Conservation (phyloP, 64 coral and sea anemone species). For the Stylophora pistillata region DNA sequence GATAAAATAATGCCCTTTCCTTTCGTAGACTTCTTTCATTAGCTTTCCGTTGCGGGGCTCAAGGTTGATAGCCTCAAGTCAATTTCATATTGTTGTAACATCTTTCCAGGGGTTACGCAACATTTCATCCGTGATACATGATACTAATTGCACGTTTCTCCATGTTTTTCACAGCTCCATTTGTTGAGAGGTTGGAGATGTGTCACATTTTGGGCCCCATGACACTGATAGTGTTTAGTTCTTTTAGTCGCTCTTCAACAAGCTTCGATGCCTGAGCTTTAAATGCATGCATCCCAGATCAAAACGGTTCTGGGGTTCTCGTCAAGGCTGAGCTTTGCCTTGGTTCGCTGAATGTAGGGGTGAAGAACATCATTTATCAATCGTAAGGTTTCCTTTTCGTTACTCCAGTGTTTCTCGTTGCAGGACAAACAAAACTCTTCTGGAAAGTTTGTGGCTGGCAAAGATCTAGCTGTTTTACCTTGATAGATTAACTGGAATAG, state of each 20-base stretch:
- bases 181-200: slow-evolving; percentile 42
- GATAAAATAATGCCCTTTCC: not conserved
- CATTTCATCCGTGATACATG: slow-evolving; percentile 35
- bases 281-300: slow-evolving; percentile 68
- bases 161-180: slow-evolving; percentile 20
- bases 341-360: slow-evolving; percentile 59
- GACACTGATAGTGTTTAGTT: slow-evolving; percentile 50
- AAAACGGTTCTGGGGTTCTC: slow-evolving; percentile 44
- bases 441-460: slow-evolving; percentile 59
- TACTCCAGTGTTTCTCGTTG: slow-evolving; percentile 78
- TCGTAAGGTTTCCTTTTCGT: slow-evolving; percentile 61
- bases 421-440: slow-evolving; percentile 61
- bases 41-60: not conserved
- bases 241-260: slow-evolving; percentile 31
- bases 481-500: too few relatives aligned
- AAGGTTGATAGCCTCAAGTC: slow-evolving; percentile 56
- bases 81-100: slow-evolving; percentile 46
- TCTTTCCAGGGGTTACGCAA: slow-evolving; percentile 26
- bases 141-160: slow-evolving; percentile 24
- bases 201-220: slow-evolving; percentile 65
- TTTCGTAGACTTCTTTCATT: slow-evolving; percentile 38
- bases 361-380: slow-evolving; percentile 69
- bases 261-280: slow-evolving; percentile 48
- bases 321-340: too few relatives aligned
- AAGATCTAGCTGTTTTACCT: too few relatives aligned